A percentile compares a stretch with the other conserved stretches of the same genome.
phyloP scores from a whole-genome alignment of 2,797 vertebrate species.

The Coracias cyanogaster region DNA sequence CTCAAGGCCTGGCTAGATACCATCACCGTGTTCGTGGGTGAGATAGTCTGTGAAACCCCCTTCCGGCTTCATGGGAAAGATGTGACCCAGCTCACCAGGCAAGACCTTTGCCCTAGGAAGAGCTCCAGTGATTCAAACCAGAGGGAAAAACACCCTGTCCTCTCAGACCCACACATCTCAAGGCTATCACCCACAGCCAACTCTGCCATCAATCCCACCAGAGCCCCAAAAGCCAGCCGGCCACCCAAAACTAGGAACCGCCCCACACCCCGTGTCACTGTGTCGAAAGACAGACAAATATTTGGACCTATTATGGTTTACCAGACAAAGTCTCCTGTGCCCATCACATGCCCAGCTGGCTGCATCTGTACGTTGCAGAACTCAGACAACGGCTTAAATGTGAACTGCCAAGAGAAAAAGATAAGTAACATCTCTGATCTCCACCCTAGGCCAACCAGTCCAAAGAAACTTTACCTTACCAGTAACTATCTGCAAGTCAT shows the following conservation, averaged over 20 bases:
- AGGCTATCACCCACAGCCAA: slow-evolving; percentile 86
- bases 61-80: slow-evolving; percentile 97
- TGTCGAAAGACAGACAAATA: slow-evolving; percentile 92
- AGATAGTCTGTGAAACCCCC: slow-evolving; percentile 97
- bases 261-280: slow-evolving; percentile 89
- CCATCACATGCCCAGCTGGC: slow-evolving; percentile 89
- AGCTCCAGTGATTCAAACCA: slow-evolving; percentile 85
- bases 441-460: slow-evolving; percentile 91
- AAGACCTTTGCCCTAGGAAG: slow-evolving; percentile 94
- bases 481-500: slow-evolving; percentile 95
- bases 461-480: slow-evolving; percentile 97
- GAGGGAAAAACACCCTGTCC: slow-evolving; percentile 81
- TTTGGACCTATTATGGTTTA: slow-evolving; percentile 99
- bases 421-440: slow-evolving; percentile 94
- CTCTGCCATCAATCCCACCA: slow-evolving; percentile 87
- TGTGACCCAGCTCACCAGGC: slow-evolving; percentile 94
- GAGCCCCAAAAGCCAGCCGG: slow-evolving; percentile 90
- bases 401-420: slow-evolving; percentile 96
- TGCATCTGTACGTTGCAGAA: slow-evolving; percentile 95
- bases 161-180: slow-evolving; percentile 86
- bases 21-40: slow-evolving; percentile 95
- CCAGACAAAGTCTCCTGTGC: slow-evolving; percentile 95
- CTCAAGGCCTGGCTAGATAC: slow-evolving; percentile 98
- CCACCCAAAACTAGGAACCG: slow-evolving; percentile 93
- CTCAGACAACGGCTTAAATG: slow-evolving; percentile 93